Percentiles rank a stretch among this genome's conserved stretches.
These are phyloP conservation scores for Sphaeridia pumilis DNA, from an alignment of 2,888 invertebrate genomes.

Conservation along the genomic window DNA sequence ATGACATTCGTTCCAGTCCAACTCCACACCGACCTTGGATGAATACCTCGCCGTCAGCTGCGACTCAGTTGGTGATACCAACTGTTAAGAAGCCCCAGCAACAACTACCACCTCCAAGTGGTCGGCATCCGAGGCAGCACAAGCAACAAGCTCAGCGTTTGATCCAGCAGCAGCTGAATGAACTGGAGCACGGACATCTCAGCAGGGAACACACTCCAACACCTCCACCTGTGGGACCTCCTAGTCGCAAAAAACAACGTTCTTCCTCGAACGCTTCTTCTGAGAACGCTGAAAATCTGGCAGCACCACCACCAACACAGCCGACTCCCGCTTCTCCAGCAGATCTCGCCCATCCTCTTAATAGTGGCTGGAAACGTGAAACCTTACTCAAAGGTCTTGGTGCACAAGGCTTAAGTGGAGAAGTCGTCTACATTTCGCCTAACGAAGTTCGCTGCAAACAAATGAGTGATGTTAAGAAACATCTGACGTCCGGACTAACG, in stretches of 20 bases:
- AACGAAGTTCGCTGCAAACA: slow-evolving; percentile 52
- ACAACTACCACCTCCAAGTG: background rate
- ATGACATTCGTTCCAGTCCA: slow-evolving; percentile 16
- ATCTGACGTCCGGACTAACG: slow-evolving; percentile 52
- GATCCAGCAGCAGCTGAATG: background rate
- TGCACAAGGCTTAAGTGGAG: slow-evolving; percentile 78
- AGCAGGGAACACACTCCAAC: background rate
- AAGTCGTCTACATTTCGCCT: slow-evolving; percentile 73
- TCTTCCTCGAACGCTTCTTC: background rate
- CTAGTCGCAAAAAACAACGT: background rate
- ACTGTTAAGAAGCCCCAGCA: slow-evolving; percentile 11
- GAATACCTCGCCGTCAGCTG: no score
- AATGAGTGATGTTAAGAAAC: slow-evolving; percentile 57
- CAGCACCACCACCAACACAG: background rate
- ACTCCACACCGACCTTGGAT: slow-evolving; percentile 26
- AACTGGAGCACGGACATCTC: no score
- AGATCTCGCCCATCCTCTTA: slow-evolving; percentile 53
- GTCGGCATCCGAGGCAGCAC: background rate
- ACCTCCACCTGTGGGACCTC: no score
- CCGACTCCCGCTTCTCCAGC: slow-evolving; percentile 36
- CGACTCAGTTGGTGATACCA: slow-evolving; percentile 16
- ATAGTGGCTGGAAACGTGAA: slow-evolving; percentile 81
- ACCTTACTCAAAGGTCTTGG: slow-evolving; percentile 79
- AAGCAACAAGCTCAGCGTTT: background rate
- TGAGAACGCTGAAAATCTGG: background rate